A percentile compares a stretch with the other conserved stretches of the same genome.
Evolutionary conservation across 2,797 vertebrate genomes (phyloP).

Genomic region (Dipus sagitta): DNA sequence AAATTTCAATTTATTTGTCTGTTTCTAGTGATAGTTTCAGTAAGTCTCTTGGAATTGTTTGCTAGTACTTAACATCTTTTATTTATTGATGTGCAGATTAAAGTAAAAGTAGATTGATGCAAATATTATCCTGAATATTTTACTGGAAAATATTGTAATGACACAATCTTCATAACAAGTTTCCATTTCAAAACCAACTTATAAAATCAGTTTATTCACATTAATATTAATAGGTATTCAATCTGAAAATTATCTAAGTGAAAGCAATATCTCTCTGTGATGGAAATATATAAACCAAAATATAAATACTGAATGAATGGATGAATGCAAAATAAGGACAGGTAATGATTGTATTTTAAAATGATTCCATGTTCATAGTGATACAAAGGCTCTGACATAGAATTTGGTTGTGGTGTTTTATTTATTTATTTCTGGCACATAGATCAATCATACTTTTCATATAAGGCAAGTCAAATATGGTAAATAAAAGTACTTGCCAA

Average conservation of each 20-base stretch:
- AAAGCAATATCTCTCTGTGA: constrained; percentile 8
- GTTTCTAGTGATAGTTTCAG: neutral
- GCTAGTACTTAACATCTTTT: neutral
- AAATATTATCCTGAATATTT: neutral
- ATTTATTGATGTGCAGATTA: neutral
- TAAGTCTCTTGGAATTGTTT: neutral
- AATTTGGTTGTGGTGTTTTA: neutral
- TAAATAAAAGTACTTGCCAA: neutral
- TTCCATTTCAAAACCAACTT: neutral
- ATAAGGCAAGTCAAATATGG: constrained; percentile 1
- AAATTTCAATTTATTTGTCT: neutral
- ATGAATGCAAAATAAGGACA: neutral
- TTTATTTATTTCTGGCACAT: constrained; percentile 4
- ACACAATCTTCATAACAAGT: neutral
- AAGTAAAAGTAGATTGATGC: constrained; percentile 4
- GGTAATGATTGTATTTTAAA: neutral
- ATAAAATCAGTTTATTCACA: constrained; percentile 40
- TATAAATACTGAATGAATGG: neutral
- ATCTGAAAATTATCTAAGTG: constrained; percentile 26
- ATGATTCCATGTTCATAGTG: neutral
- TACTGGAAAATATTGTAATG: constrained; percentile 29
- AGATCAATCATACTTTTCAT: constrained; percentile 35
- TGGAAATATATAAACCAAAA: neutral
- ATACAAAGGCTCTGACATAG: neutral
- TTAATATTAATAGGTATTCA: constrained; percentile 31